phyloP scores from a whole-genome alignment of 2,797 vertebrate genomes.

The Myiotriccus ornatus region DNA sequence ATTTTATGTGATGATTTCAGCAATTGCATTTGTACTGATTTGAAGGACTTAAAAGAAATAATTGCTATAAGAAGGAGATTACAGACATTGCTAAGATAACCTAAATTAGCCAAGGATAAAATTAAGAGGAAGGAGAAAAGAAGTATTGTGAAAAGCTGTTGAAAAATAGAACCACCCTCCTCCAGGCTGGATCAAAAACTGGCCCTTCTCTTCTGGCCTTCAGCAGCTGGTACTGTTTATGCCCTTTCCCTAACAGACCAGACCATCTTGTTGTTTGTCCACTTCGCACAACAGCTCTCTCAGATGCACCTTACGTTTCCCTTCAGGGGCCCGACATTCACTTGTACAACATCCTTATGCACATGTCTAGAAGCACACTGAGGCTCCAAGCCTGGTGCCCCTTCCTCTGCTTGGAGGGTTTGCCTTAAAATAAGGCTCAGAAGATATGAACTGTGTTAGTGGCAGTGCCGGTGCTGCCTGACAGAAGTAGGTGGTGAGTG shows the following conservation, averaged over 20 bases:
- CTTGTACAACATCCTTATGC: background rate
- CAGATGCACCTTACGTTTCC: background rate
- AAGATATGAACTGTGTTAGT: background rate
- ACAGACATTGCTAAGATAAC: background rate
- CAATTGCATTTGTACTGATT: background rate
- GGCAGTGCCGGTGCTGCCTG: background rate
- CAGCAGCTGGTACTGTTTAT: background rate
- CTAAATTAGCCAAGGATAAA: background rate
- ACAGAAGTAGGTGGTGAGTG: background rate
- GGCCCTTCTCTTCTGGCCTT: background rate
- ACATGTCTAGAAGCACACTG: background rate
- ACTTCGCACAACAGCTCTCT: rapidly evolving
- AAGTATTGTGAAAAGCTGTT: background rate
- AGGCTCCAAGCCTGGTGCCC: background rate
- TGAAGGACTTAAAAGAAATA: background rate
- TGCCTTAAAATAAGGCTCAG: background rate
- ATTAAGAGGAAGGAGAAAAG: background rate
- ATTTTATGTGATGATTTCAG: background rate
- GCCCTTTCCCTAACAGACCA: background rate
- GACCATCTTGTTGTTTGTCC: background rate
- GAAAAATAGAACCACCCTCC: background rate
- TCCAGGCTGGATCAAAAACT: background rate
- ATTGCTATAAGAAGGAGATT: background rate
- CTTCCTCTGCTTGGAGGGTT: background rate
- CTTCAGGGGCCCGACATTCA: background rate